Percentiles rank a stretch among this genome's conserved stretches.
These are phyloP conservation scores for Hirtodrosophila trivittata DNA, from an alignment of 2,888 invertebrate species.

Conservation along the genomic window DNA sequence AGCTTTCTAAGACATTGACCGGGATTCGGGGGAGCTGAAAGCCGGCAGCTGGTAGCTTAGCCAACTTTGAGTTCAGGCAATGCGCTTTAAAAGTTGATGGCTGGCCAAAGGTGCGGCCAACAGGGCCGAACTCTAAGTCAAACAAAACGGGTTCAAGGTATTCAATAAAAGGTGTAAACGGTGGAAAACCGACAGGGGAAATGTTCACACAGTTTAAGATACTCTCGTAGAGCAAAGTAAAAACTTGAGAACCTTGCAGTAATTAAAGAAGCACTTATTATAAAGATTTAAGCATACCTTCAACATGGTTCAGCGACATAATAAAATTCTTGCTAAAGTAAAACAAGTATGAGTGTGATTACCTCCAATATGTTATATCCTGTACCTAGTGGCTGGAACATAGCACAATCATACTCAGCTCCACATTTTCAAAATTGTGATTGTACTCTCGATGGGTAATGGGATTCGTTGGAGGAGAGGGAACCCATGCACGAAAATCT, in stretches of 20 bases:
- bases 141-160: conserved; percentile 39
- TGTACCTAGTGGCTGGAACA: too few relatives aligned
- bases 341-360: too few relatives aligned
- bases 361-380: too few relatives aligned
- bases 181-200: conserved; percentile 4
- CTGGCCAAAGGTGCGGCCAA: conserved; percentile 30
- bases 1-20: conserved; percentile 28
- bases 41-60: conserved; percentile 13
- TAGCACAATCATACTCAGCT: too few relatives aligned
- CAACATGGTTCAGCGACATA: conserved; percentile 4
- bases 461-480: too few relatives aligned
- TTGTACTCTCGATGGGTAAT: too few relatives aligned
- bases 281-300: conserved; percentile 7
- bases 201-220: conserved; percentile 32
- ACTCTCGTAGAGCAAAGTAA: conserved; percentile 14
- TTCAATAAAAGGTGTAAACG: conserved; percentile 36
- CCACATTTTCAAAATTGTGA: too few relatives aligned
- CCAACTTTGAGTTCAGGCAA: conserved; percentile 22
- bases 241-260: conserved; percentile 23
- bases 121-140: conserved; percentile 19
- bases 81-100: conserved; percentile 30
- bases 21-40: background rate
- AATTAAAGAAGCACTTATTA: conserved; percentile 31
- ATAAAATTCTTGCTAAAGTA: conserved; percentile 12
- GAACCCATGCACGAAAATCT: too few relatives aligned